Percentiles rank a stretch among this genome's conserved stretches.
phyloP scores from a whole-genome alignment of 2,113 vertebrate species.

The Vicugna pacos region DNA sequence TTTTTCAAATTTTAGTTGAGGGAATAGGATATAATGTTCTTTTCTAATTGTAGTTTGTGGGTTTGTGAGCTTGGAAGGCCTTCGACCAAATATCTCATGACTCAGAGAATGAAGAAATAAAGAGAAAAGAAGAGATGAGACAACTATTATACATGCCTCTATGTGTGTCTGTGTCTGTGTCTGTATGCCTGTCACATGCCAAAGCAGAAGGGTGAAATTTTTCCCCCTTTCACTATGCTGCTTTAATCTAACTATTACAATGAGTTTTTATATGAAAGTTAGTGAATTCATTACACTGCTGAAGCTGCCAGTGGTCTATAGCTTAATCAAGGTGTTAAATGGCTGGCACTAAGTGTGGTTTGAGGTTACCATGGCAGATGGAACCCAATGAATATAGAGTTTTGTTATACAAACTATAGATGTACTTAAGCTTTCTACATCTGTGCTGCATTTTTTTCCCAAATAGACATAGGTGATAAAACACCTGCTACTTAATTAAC shows the following conservation, averaged over 20 bases:
- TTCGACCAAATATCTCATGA: not conserved
- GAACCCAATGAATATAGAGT: slow-evolving; percentile 67
- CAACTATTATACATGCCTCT: not conserved
- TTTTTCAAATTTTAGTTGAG: slow-evolving; percentile 37
- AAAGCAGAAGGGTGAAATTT: not conserved
- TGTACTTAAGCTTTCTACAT: slow-evolving; percentile 81
- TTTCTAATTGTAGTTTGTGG: not conserved
- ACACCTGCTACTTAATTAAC: slow-evolving; percentile 83
- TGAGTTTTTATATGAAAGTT: slow-evolving; percentile 52
- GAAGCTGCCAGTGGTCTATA: slow-evolving; percentile 74
- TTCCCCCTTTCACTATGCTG: not conserved
- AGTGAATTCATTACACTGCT: slow-evolving; percentile 53
- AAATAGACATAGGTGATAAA: slow-evolving; percentile 77
- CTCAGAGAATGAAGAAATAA: not conserved
- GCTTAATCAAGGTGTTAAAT: slow-evolving; percentile 82
- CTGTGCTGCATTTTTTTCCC: slow-evolving; percentile 71
- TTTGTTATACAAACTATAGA: slow-evolving; percentile 80
- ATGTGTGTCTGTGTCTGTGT: not conserved
- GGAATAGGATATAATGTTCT: not conserved
- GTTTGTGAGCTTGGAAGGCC: not conserved
- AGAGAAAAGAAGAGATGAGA: not conserved
- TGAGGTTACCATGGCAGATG: slow-evolving; percentile 78
- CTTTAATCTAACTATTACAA: slow-evolving; percentile 54
- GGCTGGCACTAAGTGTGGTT: slow-evolving; percentile 73
- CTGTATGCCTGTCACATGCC: not conserved